A percentile compares a stretch with the other conserved stretches of the same genome.
phyloP scores from a whole-genome alignment of 1,140 invertebrate genomes.

The Steinernema feltiae region DNA sequence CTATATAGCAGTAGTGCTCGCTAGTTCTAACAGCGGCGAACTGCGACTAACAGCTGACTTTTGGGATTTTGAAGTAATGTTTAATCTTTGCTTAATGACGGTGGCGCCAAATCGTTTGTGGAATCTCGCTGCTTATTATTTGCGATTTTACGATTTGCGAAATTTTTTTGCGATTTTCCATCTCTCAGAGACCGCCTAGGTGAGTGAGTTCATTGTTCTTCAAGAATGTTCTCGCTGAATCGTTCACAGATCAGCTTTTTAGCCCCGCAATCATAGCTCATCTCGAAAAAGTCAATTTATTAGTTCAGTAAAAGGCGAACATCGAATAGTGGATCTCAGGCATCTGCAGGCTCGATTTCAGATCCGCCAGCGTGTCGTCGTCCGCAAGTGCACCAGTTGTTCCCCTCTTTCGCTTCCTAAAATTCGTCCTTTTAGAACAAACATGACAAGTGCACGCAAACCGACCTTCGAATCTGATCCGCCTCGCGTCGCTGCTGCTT shows the following conservation, averaged over 20 bases:
- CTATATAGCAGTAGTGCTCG: too few species aligned
- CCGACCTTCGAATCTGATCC: background rate
- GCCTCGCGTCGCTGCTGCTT: background rate
- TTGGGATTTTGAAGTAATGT: too few species aligned
- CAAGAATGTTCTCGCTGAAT: too few species aligned
- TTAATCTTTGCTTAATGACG: too few species aligned
- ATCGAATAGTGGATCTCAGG: background rate
- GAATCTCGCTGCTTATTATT: too few species aligned
- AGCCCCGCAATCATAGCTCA: background rate
- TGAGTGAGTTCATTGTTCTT: too few species aligned
- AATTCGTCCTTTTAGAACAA: background rate
- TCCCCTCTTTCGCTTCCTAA: background rate
- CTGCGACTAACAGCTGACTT: too few species aligned
- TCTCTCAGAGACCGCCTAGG: too few species aligned
- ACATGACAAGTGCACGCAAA: background rate
- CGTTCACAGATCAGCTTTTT: background rate
- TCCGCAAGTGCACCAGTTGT: background rate
- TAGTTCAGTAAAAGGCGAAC: background rate
- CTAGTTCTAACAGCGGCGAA: too few species aligned
- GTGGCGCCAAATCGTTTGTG: too few species aligned
- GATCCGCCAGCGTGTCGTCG: conserved; percentile 2
- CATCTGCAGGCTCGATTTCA: background rate
- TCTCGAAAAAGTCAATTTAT: background rate
- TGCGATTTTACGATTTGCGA: too few species aligned
- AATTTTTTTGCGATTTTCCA: too few species aligned